A percentile compares a stretch with the other conserved stretches of the same genome.
Evolutionary conservation across 2,797 vertebrate species (phyloP).

Genomic region (Eurystomus glaucurus): DNA sequence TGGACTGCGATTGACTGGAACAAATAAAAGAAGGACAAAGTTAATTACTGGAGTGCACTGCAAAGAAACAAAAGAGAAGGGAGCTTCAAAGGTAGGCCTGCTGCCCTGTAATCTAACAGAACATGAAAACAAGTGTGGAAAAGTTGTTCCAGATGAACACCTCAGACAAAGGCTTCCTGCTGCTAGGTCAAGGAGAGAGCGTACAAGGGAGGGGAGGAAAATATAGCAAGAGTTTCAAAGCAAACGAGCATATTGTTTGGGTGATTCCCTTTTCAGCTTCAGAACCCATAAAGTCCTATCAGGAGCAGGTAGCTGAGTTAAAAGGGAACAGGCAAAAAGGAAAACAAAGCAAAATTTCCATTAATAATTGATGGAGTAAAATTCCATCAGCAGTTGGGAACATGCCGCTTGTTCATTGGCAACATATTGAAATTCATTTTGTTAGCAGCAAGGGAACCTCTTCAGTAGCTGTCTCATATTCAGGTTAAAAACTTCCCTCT

Average conservation of each 20-base stretch:
- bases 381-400: constrained; percentile 76
- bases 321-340: constrained; percentile 55
- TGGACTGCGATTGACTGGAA: constrained; percentile 99
- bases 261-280: constrained; percentile 65
- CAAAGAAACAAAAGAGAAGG: constrained; percentile 96
- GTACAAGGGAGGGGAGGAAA: constrained; percentile 80
- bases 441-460: constrained; percentile 81
- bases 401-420: constrained; percentile 64
- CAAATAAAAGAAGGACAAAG: constrained; percentile 99
- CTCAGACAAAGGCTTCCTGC: constrained; percentile 97
- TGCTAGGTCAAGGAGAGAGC: constrained; percentile 86
- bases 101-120: constrained; percentile 99
- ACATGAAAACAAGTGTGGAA: constrained; percentile 99
- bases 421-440: constrained; percentile 84
- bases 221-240: constrained; percentile 77
- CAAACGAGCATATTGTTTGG: constrained; percentile 69
- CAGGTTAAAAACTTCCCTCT: constrained; percentile 79
- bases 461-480: constrained; percentile 81
- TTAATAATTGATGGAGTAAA: constrained; percentile 81
- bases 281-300: constrained; percentile 60
- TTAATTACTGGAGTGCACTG: constrained; percentile 99
- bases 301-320: constrained; percentile 57
- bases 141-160: constrained; percentile 99
- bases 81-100: constrained; percentile 96
- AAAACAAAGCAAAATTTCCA: constrained; percentile 78